Percentiles rank a stretch among this genome's conserved stretches.
Evolutionary conservation across 2,113 vertebrate genomes (phyloP).

Genomic region (Paratilapia polleni): DNA sequence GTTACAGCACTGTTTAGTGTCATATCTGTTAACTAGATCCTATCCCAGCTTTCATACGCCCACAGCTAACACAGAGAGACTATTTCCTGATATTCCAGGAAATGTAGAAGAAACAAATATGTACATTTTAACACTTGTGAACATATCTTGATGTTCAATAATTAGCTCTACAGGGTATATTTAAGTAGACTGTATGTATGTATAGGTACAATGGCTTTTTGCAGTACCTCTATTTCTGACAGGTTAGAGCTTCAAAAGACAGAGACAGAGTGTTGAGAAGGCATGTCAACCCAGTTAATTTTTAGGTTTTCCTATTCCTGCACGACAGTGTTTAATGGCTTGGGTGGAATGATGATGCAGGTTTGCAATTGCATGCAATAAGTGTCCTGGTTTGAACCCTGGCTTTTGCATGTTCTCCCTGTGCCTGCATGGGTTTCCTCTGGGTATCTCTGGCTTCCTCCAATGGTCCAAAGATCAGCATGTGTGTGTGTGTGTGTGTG

Average conservation of each 20-base stretch:
- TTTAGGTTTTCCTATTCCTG: background rate
- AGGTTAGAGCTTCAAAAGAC: background rate
- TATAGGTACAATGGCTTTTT: too few relatives aligned
- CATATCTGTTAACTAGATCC: background rate
- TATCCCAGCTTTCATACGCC: background rate
- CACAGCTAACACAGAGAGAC: background rate
- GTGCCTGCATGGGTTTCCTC: too few relatives aligned
- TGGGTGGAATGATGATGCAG: background rate
- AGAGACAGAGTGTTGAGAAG: background rate
- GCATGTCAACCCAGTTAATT: background rate
- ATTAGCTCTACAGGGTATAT: background rate
- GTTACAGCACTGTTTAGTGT: background rate
- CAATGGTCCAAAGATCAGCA: too few relatives aligned
- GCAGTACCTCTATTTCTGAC: too few relatives aligned
- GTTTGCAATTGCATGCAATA: background rate
- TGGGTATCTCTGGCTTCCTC: too few relatives aligned
- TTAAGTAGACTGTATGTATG: too few relatives aligned
- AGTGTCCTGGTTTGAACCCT: background rate
- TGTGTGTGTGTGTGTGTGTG: too few relatives aligned
- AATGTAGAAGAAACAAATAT: background rate
- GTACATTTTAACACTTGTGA: too few relatives aligned
- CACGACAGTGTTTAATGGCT: background rate
- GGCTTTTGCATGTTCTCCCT: background rate
- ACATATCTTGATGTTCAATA: background rate
- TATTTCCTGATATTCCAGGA: background rate